Percentiles rank a stretch among this genome's conserved stretches.
phyloP scores from a whole-genome alignment of 2,113 vertebrate species.

The Rafetus swinhoei region DNA sequence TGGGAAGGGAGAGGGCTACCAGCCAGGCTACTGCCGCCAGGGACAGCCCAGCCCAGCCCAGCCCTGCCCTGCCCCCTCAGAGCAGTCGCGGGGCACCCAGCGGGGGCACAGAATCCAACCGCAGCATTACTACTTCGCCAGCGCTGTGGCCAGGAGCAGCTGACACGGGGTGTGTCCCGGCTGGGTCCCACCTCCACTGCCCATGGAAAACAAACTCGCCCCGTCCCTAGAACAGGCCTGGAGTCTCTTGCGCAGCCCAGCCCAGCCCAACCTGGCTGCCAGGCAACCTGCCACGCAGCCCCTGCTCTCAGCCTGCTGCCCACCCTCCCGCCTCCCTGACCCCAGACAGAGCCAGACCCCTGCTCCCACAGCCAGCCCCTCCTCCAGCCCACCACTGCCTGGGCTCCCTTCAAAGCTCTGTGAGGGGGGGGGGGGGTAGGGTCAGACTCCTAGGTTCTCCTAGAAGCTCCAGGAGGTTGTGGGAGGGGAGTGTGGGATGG shows the following conservation, averaged over 20 bases:
- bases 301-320: not conserved
- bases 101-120: not conserved
- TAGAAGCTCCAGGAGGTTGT: not conserved
- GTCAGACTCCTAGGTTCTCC: not conserved
- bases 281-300: not conserved
- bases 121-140: not conserved
- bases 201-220: not conserved
- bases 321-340: too few species aligned
- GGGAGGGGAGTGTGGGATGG: too few species aligned
- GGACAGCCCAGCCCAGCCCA: too few species aligned
- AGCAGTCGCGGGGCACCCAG: not conserved
- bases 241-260: not conserved
- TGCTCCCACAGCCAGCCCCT: not conserved
- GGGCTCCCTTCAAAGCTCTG: not conserved
- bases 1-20: not conserved
- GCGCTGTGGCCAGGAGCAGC: not conserved
- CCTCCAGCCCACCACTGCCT: too few species aligned
- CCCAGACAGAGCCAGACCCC: not conserved
- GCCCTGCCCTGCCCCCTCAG: not conserved
- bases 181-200: not conserved
- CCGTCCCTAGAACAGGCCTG: rapidly evolving
- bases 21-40: too few species aligned
- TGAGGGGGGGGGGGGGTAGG: not conserved
- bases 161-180: not conserved
- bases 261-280: not conserved